phyloP scores from a whole-genome alignment of 2,113 vertebrate species.

The Perca fluviatilis region DNA sequence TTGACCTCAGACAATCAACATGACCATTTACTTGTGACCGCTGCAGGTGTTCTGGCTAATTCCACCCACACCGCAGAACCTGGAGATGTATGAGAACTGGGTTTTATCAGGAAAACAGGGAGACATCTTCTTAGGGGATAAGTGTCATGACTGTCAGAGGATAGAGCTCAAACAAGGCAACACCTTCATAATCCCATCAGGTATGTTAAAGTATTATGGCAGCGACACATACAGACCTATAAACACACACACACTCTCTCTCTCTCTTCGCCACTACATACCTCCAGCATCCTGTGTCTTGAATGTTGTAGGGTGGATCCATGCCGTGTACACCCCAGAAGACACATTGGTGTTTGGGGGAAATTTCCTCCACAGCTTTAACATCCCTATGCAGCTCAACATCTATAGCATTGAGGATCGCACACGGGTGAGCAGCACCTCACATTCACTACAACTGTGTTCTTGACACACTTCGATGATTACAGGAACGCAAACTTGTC shows the following conservation, averaged over 20 bases:
- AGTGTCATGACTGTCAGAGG: conserved; percentile 94
- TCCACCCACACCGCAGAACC: conserved; percentile 95
- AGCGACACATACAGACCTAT: background rate
- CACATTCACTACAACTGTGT: background rate
- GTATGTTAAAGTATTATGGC: conserved; percentile 70
- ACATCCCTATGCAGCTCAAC: conserved; percentile 98
- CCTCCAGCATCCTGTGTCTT: background rate
- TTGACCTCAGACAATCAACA: background rate
- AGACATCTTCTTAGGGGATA: conserved; percentile 97
- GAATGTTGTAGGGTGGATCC: conserved; percentile 92
- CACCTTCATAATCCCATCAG: conserved; percentile 99
- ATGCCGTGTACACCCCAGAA: conserved; percentile 97
- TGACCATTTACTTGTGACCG: background rate
- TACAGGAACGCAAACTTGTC: background rate
- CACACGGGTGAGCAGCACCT: conserved; percentile 88
- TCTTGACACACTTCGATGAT: background rate
- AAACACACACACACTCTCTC: too few relatives aligned
- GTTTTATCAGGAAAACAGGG: conserved; percentile 98
- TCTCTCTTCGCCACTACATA: background rate
- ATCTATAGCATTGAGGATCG: conserved; percentile 98
- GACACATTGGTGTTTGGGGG: conserved; percentile 97
- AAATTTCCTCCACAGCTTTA: conserved; percentile 98
- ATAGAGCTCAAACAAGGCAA: conserved; percentile 96
- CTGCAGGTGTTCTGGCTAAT: conserved; percentile 98
- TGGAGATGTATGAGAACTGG: conserved; percentile 99